phyloP scores from a whole-genome alignment of 92 coral and sea anemone genomes.

The Plumapathes pennacea region DNA sequence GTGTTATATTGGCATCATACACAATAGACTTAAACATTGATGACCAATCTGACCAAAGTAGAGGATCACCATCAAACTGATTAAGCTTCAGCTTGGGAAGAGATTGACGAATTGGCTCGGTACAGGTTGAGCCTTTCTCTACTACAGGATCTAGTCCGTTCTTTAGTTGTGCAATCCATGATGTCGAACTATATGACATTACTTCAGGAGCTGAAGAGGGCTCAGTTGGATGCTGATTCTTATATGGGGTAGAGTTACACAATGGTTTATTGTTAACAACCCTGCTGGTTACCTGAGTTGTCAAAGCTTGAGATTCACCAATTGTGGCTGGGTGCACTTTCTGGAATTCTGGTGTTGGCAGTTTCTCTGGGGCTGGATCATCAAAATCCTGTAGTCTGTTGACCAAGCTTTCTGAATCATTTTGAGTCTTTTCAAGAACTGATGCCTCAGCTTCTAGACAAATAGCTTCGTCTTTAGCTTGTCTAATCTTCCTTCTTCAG shows the following conservation, averaged over 20 bases:
- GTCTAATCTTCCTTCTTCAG: conserved; percentile 29
- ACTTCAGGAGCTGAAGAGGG: background rate
- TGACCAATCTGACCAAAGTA: conserved; percentile 57
- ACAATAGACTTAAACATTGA: conserved; percentile 52
- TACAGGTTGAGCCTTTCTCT: too few species aligned
- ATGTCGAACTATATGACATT: background rate
- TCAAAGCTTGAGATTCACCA: background rate
- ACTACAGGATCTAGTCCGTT: background rate
- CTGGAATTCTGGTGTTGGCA: background rate
- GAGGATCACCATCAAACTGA: conserved; percentile 53
- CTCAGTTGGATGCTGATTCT: background rate
- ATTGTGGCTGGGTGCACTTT: background rate
- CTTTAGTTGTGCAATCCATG: conserved; percentile 8
- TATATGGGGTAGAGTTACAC: too few species aligned
- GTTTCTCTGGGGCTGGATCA: background rate
- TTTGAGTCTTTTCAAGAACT: conserved; percentile 4
- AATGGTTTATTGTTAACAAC: background rate
- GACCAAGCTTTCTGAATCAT: conserved; percentile 12
- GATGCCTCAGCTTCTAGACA: conserved; percentile 29
- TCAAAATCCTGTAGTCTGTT: conserved; percentile 35
- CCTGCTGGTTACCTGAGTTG: background rate
- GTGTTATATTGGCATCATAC: conserved; percentile 26
- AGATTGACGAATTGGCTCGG: background rate
- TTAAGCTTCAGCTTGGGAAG: conserved; percentile 31
- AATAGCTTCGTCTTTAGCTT: conserved; percentile 26